Evolutionary conservation across 2,113 vertebrate genomes (phyloP).

Genomic region (Dascyllus trimaculatus): DNA sequence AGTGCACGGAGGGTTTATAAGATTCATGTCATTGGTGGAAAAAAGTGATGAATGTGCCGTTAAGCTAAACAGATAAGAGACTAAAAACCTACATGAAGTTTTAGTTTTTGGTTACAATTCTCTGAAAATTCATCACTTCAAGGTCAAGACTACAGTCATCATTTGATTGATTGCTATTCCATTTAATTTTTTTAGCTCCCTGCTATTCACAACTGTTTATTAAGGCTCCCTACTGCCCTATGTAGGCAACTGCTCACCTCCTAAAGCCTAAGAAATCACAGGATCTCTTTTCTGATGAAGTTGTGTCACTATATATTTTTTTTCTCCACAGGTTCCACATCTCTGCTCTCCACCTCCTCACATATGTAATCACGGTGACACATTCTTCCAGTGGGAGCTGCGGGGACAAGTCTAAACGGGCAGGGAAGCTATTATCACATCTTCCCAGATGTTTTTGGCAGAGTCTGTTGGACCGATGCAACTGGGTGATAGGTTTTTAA

Average conservation of each 20-base stretch:
- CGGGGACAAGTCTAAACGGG: conserved; percentile 36
- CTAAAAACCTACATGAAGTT: no score
- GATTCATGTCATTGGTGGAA: no score
- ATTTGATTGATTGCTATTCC: not conserved
- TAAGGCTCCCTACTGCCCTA: not conserved
- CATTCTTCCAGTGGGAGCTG: conserved; percentile 18
- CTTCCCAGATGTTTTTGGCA: conserved; percentile 57
- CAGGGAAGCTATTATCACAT: conserved; percentile 54
- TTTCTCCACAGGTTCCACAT: conserved; percentile 17
- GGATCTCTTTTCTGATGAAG: conserved; percentile 1
- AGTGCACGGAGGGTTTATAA: no score
- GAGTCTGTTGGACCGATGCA: conserved; percentile 47
- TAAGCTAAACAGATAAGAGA: no score
- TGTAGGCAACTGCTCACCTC: not conserved
- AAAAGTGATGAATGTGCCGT: no score
- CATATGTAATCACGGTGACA: conserved; percentile 38
- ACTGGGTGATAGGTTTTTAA: conserved; percentile 66
- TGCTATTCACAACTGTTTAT: not conserved
- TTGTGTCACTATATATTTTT: not conserved
- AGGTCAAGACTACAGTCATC: not conserved
- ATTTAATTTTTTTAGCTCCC: no score
- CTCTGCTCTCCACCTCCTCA: conserved; percentile 7
- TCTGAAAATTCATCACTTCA: no score
- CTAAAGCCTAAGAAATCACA: not conserved
- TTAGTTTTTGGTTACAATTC: no score